phyloP scores from a whole-genome alignment of 2,888 invertebrate species.

The Eupsilia transversa region DNA sequence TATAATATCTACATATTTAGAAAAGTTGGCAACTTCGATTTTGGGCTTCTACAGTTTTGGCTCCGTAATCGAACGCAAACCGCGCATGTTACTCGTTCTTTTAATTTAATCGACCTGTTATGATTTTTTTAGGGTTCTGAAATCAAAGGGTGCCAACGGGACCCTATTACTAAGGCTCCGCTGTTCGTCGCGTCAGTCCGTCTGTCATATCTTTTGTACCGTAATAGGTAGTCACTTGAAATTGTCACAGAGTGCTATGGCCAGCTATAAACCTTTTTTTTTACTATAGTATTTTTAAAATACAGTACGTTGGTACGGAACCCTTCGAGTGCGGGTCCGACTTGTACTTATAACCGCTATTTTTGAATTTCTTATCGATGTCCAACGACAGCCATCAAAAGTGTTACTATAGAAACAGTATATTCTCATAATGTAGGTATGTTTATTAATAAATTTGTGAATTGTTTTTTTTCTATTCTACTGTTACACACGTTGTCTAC shows the following conservation, averaged over 20 bases:
- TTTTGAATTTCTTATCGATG: not conserved
- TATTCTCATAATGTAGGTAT: no score
- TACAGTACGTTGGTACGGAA: not conserved
- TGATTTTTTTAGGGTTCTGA: not conserved
- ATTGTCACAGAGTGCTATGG: not conserved
- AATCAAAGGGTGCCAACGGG: not conserved
- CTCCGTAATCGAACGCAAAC: conserved; percentile 8
- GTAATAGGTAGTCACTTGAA: not conserved
- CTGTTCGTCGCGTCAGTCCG: not conserved
- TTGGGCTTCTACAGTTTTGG: not conserved
- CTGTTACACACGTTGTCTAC: no score
- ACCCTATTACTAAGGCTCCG: not conserved
- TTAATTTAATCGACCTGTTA: not conserved
- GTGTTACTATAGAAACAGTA: not conserved
- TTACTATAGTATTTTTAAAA: not conserved
- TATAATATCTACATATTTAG: conserved; percentile 22
- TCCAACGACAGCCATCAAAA: conserved; percentile 1
- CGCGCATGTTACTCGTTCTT: not conserved
- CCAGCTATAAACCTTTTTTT: no score
- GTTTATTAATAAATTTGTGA: no score
- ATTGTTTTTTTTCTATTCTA: no score
- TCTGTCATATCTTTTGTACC: not conserved
- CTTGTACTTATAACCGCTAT: not conserved
- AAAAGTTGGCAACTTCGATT: conserved; percentile 8
- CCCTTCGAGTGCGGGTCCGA: not conserved